These are phyloP conservation scores for Neolamprologus ventralis DNA, from an alignment of 2,113 vertebrate genomes.

Conservation along the genomic window DNA sequence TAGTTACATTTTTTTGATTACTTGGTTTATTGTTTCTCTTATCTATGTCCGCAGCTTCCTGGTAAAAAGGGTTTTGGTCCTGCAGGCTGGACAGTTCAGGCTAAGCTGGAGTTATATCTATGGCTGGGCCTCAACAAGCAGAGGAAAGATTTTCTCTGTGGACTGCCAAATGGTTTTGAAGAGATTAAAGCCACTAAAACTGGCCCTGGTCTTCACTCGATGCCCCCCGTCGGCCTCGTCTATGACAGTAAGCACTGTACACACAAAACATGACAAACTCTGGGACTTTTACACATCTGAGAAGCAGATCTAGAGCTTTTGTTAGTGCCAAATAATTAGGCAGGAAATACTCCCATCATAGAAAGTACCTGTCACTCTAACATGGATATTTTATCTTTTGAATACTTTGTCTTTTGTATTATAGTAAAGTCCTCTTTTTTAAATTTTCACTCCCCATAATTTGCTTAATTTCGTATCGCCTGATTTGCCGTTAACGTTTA, in stretches of 20 bases:
- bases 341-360: background rate
- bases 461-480: background rate
- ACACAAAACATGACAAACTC: background rate
- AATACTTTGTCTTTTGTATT: background rate
- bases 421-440: background rate
- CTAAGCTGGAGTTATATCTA: constrained; percentile 93
- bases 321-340: background rate
- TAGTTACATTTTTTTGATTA: background rate
- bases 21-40: background rate
- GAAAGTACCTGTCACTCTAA: background rate
- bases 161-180: constrained; percentile 92
- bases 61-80: constrained; percentile 92
- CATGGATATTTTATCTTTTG: background rate
- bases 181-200: constrained; percentile 76
- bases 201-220: constrained; percentile 69
- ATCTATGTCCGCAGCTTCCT: constrained; percentile 69
- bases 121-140: constrained; percentile 96
- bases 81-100: constrained; percentile 93
- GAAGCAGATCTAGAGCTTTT: background rate
- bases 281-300: background rate
- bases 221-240: constrained; percentile 86
- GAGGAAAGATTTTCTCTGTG: constrained; percentile 85
- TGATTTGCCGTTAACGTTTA: background rate
- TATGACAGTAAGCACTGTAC: constrained; percentile 84
- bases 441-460: background rate